Base-by-base conservation (phyloP, 1,140 invertebrate species). In the Ips typographus region DNA sequence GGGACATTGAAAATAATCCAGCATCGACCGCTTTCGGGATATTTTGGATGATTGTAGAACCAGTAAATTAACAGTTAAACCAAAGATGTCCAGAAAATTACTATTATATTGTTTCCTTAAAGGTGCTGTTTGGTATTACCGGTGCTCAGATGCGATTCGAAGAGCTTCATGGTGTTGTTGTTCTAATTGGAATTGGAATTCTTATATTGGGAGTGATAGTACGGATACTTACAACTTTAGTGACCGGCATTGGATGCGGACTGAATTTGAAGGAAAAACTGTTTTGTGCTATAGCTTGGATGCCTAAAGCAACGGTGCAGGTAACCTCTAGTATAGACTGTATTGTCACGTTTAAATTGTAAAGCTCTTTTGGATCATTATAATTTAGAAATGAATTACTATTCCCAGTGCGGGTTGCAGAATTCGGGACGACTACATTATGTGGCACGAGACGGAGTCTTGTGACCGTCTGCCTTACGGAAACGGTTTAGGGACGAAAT, bases 31-130 rank as follows among this genome's bases (percentile, higher is more conserved):
- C 92, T 5, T 94, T 95, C 71, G 92, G 91, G 82, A 91, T 94
- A 59, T 90, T 96, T 77, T 98, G 95, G 95, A 92, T 94, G 88
- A 88, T 97, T 69, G 95, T 95, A 77, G 93, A 98, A 80, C 95
- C 95, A 37, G 68, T 69, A 58, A 69, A 40, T 59, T 39, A 22
- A 43, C 8, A 42, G 7, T 8, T 49, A 22, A 49, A 49, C 22
- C 44, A 22, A 22, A 22, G 22, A 22, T 22, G 22, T 22, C 22
- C 22, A 22, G 22, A 22, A 22, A 22, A 22, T 22, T 22, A 22
- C 22, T 22, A 22, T 22, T 22, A 22, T 22, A 22, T 22, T 22
- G 22, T 49, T 52, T 38, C 53, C 41, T 52, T 60, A 40, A 8
- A 69, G 1, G 90, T 97, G 73, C 83, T 98, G 1, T 98, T 98